Conservation (phyloP, 2,888 invertebrate species). For the Drosophila testacea region DNA sequence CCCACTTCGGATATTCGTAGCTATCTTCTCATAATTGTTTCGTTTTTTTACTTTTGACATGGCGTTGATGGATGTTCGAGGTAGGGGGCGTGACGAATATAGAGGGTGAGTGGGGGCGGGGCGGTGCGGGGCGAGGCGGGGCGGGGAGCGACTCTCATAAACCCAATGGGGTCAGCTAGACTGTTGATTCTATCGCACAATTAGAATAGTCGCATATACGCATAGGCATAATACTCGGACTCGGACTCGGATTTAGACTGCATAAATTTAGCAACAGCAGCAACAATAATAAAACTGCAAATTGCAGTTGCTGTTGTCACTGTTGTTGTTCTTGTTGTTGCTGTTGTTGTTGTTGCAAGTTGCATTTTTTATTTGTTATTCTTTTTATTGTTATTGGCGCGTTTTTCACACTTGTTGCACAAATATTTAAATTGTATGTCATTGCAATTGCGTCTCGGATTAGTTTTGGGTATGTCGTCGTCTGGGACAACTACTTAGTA, state of each 20-base stretch:
- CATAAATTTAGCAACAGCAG: slow-evolving; percentile 44
- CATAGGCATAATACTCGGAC: slow-evolving; percentile 21
- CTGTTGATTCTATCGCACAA: slow-evolving; percentile 30
- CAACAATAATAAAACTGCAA: slow-evolving; percentile 42
- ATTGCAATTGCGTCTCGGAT: slow-evolving; percentile 31
- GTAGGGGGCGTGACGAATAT: slow-evolving; percentile 9
- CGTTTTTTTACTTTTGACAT: slow-evolving; percentile 1
- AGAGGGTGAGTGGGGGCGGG: no score
- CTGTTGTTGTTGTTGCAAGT: slow-evolving; percentile 9
- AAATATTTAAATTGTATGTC: slow-evolving; percentile 24
- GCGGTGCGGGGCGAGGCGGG: background rate
- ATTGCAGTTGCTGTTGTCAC: slow-evolving; percentile 30
- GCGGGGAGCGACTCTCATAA: slow-evolving; percentile 5
- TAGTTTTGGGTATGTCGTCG: background rate
- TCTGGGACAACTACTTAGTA: slow-evolving; percentile 6
- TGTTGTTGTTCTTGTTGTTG: slow-evolving; percentile 9
- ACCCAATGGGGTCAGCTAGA: slow-evolving; percentile 51
- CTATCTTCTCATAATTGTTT: slow-evolving; percentile 1
- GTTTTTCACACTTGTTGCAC: slow-evolving; percentile 54
- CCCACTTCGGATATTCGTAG: background rate
- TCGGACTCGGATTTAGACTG: slow-evolving; percentile 8
- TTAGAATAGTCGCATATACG: slow-evolving; percentile 29
- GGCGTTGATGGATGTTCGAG: slow-evolving; percentile 8
- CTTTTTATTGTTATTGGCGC: slow-evolving; percentile 11
- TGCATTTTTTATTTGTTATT: slow-evolving; percentile 6